A percentile compares a stretch with the other conserved stretches of the same genome.
Evolutionary conservation across 2,797 vertebrate genomes (phyloP).

Genomic region (Neomorphus geoffroyi): DNA sequence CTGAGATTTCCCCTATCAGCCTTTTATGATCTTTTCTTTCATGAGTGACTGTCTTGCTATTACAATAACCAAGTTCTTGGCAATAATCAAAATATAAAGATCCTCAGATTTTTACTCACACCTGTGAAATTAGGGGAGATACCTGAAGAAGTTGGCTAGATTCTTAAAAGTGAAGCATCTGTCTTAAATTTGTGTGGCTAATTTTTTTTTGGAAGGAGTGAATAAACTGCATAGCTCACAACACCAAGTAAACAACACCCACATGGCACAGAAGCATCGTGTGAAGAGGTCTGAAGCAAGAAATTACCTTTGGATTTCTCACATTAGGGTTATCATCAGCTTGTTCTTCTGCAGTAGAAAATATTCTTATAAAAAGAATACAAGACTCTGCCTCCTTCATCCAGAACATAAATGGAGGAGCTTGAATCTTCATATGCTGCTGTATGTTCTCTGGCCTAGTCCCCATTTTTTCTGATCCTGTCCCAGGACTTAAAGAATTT

Average conservation of each 20-base stretch:
- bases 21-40: not conserved
- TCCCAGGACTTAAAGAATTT: not conserved
- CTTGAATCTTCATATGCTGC: not conserved
- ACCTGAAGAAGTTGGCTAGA: not conserved
- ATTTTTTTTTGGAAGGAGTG: not conserved
- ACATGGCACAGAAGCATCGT: accelerated
- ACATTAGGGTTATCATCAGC: not conserved
- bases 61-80: not conserved
- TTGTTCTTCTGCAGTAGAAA: not conserved
- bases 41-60: not conserved
- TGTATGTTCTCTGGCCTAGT: not conserved
- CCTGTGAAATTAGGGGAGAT: not conserved
- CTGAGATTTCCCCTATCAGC: not conserved
- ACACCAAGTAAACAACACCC: not conserved
- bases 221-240: not conserved
- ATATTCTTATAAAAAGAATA: not conserved
- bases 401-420: not conserved
- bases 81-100: not conserved
- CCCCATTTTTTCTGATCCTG: not conserved
- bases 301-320: not conserved
- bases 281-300: not conserved
- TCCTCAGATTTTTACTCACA: not conserved
- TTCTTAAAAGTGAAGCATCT: not conserved
- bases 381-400: not conserved
- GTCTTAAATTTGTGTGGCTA: not conserved